Evolutionary conservation across 1,140 invertebrate genomes (phyloP).

Genomic region (Zophobas morio): DNA sequence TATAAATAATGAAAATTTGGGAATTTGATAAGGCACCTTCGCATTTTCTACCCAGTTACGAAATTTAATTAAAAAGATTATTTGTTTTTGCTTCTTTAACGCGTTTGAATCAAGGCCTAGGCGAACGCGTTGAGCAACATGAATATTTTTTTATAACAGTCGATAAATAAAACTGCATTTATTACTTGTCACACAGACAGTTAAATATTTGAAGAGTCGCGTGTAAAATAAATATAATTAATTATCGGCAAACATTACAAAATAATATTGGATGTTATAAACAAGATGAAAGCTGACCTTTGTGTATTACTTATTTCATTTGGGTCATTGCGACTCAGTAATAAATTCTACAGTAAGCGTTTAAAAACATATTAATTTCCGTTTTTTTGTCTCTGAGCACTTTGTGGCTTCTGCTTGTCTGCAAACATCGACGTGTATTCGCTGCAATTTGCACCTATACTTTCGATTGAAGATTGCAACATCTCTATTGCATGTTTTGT

Average conservation of each 20-base stretch:
- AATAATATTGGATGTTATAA: constrained; percentile 25
- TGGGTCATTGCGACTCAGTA: constrained; percentile 37
- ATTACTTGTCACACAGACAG: constrained; percentile 32
- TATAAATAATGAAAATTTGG: not conserved
- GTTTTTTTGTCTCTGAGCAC: not conserved
- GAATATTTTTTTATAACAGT: not conserved
- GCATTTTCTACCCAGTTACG: not conserved
- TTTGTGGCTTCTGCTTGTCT: not conserved
- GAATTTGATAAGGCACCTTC: not conserved
- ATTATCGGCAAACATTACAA: constrained; percentile 44
- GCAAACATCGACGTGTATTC: not conserved
- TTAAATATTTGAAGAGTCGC: constrained; percentile 27
- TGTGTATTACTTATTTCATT: constrained; percentile 35
- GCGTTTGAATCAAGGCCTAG: not conserved
- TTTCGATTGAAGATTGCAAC: constrained; percentile 17
- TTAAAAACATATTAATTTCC: constrained; percentile 5
- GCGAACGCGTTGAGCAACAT: constrained; percentile 2
- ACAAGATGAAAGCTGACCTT: constrained; percentile 44
- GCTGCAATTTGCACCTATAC: constrained; percentile 26
- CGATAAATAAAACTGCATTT: constrained; percentile 36
- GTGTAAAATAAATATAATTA: constrained; percentile 49
- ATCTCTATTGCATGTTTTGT: constrained; percentile 16
- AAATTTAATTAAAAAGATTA: not conserved
- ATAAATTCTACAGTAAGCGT: constrained; percentile 6
- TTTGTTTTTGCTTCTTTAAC: not conserved